Conservation (phyloP, 2,113 vertebrate genomes). For the Benitochromis conjunctus region DNA sequence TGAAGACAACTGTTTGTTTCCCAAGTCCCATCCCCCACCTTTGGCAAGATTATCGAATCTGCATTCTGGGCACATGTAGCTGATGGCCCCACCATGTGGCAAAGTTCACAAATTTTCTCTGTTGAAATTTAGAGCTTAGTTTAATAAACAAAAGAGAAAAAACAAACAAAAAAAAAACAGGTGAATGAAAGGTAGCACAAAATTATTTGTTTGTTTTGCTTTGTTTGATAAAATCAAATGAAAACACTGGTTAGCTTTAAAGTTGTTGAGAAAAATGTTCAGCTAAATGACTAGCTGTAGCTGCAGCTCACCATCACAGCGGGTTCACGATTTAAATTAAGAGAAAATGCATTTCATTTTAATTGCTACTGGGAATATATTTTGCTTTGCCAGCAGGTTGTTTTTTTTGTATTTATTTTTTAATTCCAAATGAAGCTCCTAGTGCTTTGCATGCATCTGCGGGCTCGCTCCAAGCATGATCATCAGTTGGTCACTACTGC, state of each 20-base stretch:
- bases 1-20: background rate
- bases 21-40: background rate
- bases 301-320: background rate
- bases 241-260: background rate
- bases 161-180: too few relatives aligned
- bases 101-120: background rate
- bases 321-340: background rate
- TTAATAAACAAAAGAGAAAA: background rate
- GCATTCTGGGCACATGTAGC: background rate
- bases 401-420: background rate
- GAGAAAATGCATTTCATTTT: background rate
- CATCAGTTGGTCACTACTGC: background rate
- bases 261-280: background rate
- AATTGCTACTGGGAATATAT: background rate
- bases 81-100: background rate
- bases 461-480: accelerated
- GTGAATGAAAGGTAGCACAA: background rate
- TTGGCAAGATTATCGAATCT: background rate
- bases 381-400: background rate
- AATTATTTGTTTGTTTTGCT: background rate
- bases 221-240: background rate
- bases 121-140: background rate
- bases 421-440: background rate
- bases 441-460: background rate
- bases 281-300: background rate